Percentiles rank a stretch among this genome's conserved stretches.
Evolutionary conservation across 2,888 invertebrate genomes (phyloP).

Genomic region (Tetragnatha montana): DNA sequence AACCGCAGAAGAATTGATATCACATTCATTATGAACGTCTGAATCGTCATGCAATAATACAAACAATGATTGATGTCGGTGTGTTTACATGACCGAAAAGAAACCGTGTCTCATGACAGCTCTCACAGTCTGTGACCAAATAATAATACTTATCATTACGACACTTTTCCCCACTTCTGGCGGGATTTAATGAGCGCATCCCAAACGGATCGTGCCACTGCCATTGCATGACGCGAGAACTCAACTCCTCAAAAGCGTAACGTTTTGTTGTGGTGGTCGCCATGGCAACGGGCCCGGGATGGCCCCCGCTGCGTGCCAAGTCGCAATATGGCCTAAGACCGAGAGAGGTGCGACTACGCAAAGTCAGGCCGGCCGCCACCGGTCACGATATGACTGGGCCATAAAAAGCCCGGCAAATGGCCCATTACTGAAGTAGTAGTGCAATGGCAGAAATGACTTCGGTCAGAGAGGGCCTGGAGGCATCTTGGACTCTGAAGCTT

Average conservation of each 20-base stretch:
- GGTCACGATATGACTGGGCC: constrained; percentile 5
- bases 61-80: too few relatives aligned
- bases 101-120: too few relatives aligned
- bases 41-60: too few relatives aligned
- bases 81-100: too few relatives aligned
- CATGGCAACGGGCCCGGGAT: constrained; percentile 29
- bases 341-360: constrained; percentile 2
- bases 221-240: constrained; percentile 34
- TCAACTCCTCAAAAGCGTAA: constrained; percentile 29
- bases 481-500: background rate
- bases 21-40: too few relatives aligned
- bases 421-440: background rate
- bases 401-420: background rate
- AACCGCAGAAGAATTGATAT: too few relatives aligned
- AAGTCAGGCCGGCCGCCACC: constrained; percentile 1
- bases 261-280: constrained; percentile 48
- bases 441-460: background rate
- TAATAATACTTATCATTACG: too few relatives aligned
- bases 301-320: constrained; percentile 30
- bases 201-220: constrained; percentile 2
- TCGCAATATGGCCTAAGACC: constrained; percentile 31
- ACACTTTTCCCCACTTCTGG: too few relatives aligned
- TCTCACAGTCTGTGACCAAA: too few relatives aligned
- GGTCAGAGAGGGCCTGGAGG: background rate
- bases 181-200: too few relatives aligned